Conservation (phyloP, 1,140 invertebrate species). For the Drosophila novamexicana region DNA sequence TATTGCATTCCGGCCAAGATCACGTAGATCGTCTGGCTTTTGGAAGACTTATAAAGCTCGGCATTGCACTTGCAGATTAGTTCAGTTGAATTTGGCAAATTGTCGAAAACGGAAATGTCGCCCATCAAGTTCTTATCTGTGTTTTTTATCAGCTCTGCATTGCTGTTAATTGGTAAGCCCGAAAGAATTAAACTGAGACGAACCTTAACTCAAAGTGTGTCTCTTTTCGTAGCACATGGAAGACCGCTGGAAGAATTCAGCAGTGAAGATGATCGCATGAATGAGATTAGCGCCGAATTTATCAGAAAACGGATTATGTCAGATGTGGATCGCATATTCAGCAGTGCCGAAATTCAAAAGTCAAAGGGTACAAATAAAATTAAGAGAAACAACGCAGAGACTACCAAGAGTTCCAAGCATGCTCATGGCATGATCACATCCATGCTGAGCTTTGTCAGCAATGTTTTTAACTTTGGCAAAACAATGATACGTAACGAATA, state of each 20-base stretch:
- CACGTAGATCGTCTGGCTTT: conserved; percentile 54
- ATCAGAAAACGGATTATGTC: conserved; percentile 44
- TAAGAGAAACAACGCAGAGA: conserved; percentile 27
- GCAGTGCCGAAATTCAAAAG: conserved; percentile 48
- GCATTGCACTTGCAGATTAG: conserved; percentile 21
- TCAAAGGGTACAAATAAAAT: conserved; percentile 20
- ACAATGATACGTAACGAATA: conserved; percentile 51
- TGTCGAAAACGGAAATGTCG: conserved; percentile 41
- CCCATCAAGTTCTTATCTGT: conserved; percentile 28
- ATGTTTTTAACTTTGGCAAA: conserved; percentile 53
- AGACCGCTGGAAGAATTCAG: conserved; percentile 32
- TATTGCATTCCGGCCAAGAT: conserved; percentile 56
- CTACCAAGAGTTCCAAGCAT: conserved; percentile 65
- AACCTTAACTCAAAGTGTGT: neutral
- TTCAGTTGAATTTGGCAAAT: conserved; percentile 13
- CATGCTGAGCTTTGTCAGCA: conserved; percentile 66
- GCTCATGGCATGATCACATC: conserved; percentile 69
- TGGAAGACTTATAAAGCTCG: conserved; percentile 51
- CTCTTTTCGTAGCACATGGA: conserved; percentile 27
- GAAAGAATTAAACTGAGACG: neutral
- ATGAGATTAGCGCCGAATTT: conserved; percentile 56
- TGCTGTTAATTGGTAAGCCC: conserved; percentile 24
- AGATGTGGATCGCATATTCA: conserved; percentile 54
- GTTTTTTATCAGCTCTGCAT: conserved; percentile 20
- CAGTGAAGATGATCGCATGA: conserved; percentile 58